Base-by-base conservation (phyloP, 2,113 vertebrate genomes). In the Gadus macrocephalus region DNA sequence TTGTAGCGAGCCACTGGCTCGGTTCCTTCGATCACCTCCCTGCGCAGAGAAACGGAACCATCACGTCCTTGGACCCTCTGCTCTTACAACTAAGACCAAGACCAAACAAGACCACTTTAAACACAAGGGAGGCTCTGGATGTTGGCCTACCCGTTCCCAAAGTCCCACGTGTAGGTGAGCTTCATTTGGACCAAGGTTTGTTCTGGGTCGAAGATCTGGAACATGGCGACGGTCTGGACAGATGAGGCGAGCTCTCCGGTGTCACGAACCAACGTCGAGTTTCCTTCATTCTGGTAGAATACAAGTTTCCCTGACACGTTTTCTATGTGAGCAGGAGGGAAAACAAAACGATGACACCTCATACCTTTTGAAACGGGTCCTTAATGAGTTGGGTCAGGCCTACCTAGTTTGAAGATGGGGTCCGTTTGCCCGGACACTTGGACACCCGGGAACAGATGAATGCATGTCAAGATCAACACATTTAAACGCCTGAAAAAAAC, bases 111-210 rank as follows among this genome's bases (percentile, higher is more conserved):
- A 64, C 14, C 11, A 5, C 27, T 11, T 38, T 20, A 62, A 38
- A 31, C 22, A 16, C 5, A 15, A 4, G 59, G 56, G 20, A 0
- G 3, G 56, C 14, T 6, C 2, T 42, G 6, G 14, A 42, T n/a
- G 59, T 66, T 25, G 75, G 53, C 31, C 14, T 91, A 97, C 96
- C 95, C 93, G 0, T 95, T 92, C 69, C 95, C 95, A 27, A 97
- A 88, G 82, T 94, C 89, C 95, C 95, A 97, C 1, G 58, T 93
- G 62, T 96, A 96, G 66, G 88, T 89, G 80, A 97, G 94, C 0
- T 83, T 86, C 15, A 91, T 91, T 0, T 73, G 66, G 75, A 88
- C 90, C 80, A 94, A 91, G 74, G 92, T 93, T 82, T 85, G 71
- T 31, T 88, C 91, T 0, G 93, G 94, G 65, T 96, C 93, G 0